Base-by-base conservation (phyloP, 2,797 vertebrate species). In the Lutjanus argentimaculatus region DNA sequence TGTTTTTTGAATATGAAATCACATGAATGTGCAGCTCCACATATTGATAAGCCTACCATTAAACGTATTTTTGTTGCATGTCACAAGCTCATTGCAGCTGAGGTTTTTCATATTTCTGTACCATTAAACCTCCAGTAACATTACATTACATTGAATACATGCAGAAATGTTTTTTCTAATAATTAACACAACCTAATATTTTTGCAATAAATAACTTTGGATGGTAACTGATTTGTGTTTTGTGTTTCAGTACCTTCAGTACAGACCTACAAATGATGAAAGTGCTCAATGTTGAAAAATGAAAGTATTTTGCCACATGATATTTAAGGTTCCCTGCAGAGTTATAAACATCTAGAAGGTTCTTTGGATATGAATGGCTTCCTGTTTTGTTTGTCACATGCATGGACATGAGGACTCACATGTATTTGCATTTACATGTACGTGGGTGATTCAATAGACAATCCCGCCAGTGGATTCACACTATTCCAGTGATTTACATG, bases 201-300 rank as follows among this genome's bases (percentile, higher is more conserved):
- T 43, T 43, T 6, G 49, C 1, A 64, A 21, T 51, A 48, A 40
- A 64, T 36, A 12, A 15, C 17, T 56, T 49, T 16, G 1, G 1
- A 53, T 12, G n/a, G 9, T 36, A 40, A 36, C 14, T 46, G 8
- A n/a, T 16, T 21, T 36, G 30, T 36, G 30, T 49, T 12, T 42
- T 59, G 43, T 77, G 46, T 78, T 63, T 78, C 16, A 74, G 9
- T 56, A 7, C 7, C 5, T 4, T 45, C 10, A 49, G 6, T 6
- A 43, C 2, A 52, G n/a, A 46, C 42, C 14, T 49, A 19, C 11
- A 52, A 42, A 71, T 73, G 17, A 62, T 61, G 65, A 64, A 77
- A 64, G 25, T 43, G n/a, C 6, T 40, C 8, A 36, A 36, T 36
- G 6, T 3, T 36, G 30, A 36, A 36, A 25, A 25, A 25, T 25